phyloP scores from a whole-genome alignment of 2,113 vertebrate species.

The Noturus placidus region DNA sequence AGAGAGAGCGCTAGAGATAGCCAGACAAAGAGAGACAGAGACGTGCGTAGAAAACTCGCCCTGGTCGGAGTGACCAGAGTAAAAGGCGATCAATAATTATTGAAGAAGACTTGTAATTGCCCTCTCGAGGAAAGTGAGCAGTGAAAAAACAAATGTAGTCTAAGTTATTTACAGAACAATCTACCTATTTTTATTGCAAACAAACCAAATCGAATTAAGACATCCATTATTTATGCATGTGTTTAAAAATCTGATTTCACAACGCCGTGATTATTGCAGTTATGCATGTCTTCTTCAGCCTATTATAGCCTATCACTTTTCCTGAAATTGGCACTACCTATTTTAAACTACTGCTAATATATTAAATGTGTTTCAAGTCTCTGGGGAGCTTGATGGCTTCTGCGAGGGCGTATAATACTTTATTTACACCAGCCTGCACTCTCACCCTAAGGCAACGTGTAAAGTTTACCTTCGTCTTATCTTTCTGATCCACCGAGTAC shows the following conservation, averaged over 20 bases:
- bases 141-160: not conserved
- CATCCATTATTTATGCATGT: not conserved
- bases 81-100: constrained; percentile 72
- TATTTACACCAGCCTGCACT: not conserved
- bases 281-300: not conserved
- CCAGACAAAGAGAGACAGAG: not conserved
- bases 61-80: constrained; percentile 49
- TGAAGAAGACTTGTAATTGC: not conserved
- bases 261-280: not conserved
- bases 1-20: no score
- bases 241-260: not conserved
- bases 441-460: not conserved
- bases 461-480: constrained; percentile 75
- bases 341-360: not conserved
- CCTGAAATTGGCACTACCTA: not conserved
- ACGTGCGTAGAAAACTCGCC: not conserved
- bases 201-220: not conserved
- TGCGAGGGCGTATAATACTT: not conserved
- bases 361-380: not conserved
- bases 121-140: not conserved
- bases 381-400: not conserved
- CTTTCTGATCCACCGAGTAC: constrained; percentile 74
- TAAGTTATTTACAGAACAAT: not conserved
- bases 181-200: not conserved
- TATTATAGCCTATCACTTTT: not conserved